Evolutionary conservation across 2,113 vertebrate species (phyloP), one percentile per base, ranked within the genome.

Genomic region (Mastomys coucha): DNA sequence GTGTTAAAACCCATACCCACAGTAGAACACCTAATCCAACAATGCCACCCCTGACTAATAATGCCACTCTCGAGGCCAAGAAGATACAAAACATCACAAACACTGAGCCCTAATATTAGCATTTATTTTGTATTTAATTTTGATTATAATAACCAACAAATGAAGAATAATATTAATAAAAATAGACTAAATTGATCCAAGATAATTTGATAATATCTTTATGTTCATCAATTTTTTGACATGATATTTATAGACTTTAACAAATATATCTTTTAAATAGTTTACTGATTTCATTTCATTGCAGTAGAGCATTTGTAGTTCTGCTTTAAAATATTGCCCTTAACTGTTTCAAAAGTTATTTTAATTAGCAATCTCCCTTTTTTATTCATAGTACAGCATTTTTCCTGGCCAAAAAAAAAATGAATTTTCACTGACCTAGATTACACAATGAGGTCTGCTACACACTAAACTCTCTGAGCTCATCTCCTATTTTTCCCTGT

Each of bases 141-240:
- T 60, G 91, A 82, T 93, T 91, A 96, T 91, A 94, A 92, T 90
- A 80, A 11, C 11, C 28, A 93, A 45, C 69, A 81, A 76, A 36
- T 93, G 69, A 93, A 67, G 94, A 95, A 75, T 42, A 14, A 56
- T 82, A 93, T 95, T 96, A 94, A 93, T 95, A 96, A 97, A 96
- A 75, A 85, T 92, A 70, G 16, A 73, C 36, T 93, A 73, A 95
- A 97, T 97, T 96, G 56, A 92, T 92, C 63, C 51, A 96, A 96
- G 53, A 92, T 94, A 96, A 78, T 95, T 39, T 93, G 60, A 88
- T 91, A 89, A 58, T 58, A 1, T 58, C 12, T 14, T 72, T 72
- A 26, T 11, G 49, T 49, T 58, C 56, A 51, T 63, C 31, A 56
- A 6, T 3, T 85, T 92, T 58, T 26, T 85, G 42, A 72, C 78